Conservation (phyloP, 2,113 vertebrate genomes). For the Prunella himalayana region DNA sequence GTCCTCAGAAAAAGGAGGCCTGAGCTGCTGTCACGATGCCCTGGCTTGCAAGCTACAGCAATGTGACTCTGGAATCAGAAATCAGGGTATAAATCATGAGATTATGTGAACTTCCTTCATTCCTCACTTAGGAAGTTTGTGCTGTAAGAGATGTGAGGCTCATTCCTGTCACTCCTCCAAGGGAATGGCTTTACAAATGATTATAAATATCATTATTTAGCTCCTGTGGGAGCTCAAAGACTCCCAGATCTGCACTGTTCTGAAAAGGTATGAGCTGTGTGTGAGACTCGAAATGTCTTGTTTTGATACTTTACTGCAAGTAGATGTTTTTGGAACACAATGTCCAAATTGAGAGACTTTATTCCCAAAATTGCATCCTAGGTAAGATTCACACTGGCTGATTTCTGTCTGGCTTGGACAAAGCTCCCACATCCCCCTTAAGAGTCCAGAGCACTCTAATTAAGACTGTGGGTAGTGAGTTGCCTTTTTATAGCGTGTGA, state of each 20-base stretch:
- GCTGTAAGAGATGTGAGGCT: background rate
- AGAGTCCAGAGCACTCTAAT: background rate
- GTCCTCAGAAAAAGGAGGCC: background rate
- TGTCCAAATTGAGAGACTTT: background rate
- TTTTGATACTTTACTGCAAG: background rate
- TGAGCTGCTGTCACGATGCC: background rate
- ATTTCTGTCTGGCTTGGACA: background rate
- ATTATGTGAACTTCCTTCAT: background rate
- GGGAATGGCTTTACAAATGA: background rate
- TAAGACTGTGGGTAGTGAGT: background rate
- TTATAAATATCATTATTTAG: constrained; percentile 1
- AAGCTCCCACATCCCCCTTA: background rate
- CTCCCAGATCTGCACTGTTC: background rate
- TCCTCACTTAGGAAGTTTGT: background rate
- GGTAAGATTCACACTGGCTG: background rate
- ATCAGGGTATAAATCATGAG: background rate
- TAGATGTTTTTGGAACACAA: background rate
- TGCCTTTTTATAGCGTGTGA: background rate
- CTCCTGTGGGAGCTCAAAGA: background rate
- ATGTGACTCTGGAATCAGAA: background rate
- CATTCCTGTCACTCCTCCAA: background rate
- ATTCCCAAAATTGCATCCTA: background rate
- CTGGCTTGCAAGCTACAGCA: background rate
- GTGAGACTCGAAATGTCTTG: background rate
- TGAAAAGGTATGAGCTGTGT: background rate